Evolutionary conservation across 2,797 vertebrate genomes (phyloP).

Genomic region (Muraenolepis orangiensis): DNA sequence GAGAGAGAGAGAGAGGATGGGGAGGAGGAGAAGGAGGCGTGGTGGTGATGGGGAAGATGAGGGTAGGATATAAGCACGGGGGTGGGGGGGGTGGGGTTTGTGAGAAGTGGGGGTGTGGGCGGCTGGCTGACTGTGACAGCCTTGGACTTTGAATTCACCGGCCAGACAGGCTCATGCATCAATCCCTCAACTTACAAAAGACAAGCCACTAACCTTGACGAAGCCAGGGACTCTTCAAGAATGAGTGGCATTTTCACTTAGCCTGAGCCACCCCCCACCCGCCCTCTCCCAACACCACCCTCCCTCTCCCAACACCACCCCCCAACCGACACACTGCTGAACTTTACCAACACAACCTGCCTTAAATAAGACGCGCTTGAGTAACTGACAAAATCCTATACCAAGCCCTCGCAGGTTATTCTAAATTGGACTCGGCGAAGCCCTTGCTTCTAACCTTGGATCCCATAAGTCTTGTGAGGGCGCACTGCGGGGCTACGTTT

Average conservation of each 20-base stretch:
- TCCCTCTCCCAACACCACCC: not conserved
- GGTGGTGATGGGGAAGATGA: constrained; percentile 68
- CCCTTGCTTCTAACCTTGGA: constrained; percentile 38
- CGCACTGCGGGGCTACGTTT: not conserved
- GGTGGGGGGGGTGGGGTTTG: not conserved
- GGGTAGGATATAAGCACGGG: constrained; percentile 39
- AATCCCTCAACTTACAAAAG: constrained; percentile 79
- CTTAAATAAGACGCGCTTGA: constrained; percentile 70
- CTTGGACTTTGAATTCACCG: constrained; percentile 79
- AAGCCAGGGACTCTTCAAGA: constrained; percentile 72
- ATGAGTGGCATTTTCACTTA: constrained; percentile 79
- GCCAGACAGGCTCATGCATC: constrained; percentile 79
- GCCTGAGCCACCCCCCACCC: constrained; percentile 46
- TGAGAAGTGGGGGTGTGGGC: constrained; percentile 6
- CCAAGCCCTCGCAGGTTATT: constrained; percentile 16
- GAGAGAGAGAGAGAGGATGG: too few species aligned
- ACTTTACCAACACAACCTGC: constrained; percentile 59
- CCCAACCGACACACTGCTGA: not conserved
- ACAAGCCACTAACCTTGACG: constrained; percentile 77
- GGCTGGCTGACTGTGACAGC: constrained; percentile 63
- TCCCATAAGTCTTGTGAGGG: not conserved
- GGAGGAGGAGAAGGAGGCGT: constrained; percentile 59
- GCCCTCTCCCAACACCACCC: constrained; percentile 15
- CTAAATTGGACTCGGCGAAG: constrained; percentile 51
- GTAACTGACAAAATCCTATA: constrained; percentile 41